Conservation (phyloP, 1,140 invertebrate genomes). For the Aporrectodea caliginosa region DNA sequence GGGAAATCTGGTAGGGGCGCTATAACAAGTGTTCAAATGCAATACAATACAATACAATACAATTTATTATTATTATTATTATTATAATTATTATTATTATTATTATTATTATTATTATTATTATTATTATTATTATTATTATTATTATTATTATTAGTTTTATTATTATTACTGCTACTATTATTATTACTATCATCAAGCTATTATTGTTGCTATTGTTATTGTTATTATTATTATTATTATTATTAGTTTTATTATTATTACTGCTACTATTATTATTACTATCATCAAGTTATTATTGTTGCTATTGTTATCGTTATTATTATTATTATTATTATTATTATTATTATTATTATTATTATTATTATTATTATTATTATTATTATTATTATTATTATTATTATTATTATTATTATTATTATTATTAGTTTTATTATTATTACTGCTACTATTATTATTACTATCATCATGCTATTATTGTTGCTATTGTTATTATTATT, state of each 20-base stretch:
- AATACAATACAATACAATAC: no score
- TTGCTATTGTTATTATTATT: no score
- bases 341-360: not conserved
- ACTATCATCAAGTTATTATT: not conserved
- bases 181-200: not conserved
- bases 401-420: no score
- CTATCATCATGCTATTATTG: no score
- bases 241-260: not conserved
- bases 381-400: constrained; percentile 4
- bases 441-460: no score
- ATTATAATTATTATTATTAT: not conserved
- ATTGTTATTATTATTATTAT: constrained; percentile 1
- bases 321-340: constrained; percentile 1
- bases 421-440: no score
- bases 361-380: constrained; percentile 4
- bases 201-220: not conserved
- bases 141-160: not conserved
- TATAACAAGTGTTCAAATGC: no score
- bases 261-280: not conserved
- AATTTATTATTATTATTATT: constrained; percentile 4
- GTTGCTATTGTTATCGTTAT: not conserved
- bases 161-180: not conserved
- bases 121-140: constrained; percentile 4
- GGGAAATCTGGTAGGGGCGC: no score
- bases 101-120: constrained; percentile 4